Evolutionary conservation across 1,140 invertebrate species (phyloP), one percentile per base, ranked within the genome.

Genomic region (Bactericera cockerelli): DNA sequence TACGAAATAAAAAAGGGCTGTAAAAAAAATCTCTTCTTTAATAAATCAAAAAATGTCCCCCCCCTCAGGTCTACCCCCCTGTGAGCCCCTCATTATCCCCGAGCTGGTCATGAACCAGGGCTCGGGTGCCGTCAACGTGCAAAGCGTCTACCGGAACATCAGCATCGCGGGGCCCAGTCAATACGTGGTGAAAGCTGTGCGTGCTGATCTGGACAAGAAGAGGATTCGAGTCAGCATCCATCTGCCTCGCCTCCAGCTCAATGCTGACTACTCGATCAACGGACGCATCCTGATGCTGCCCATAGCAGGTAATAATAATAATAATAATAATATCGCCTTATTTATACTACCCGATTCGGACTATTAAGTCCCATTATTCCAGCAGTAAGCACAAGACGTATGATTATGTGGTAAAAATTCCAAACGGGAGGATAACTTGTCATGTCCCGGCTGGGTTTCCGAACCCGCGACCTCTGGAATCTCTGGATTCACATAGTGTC

Each of bases 271-370:
- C 64, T 68, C 62, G 1, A 76, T 83, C 61, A 65, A 75, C 28
- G 81, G 81, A 26, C 76, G 73, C 64, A 77, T 83, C 42, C 66
- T 83, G 59, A 75, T 82, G 74, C 69, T 83, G 68, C 79, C 81
- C 0, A 75, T 83, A 22, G 65, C 63, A 2, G 81, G 81, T 36
- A 70, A 75, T 55, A 36, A 36, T 36, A 36, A 16, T n/a, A n/a
- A n/a, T n/a, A n/a, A n/a, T n/a, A n/a, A n/a, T n/a, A n/a, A n/a
- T n/a, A n/a, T n/a, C n/a, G n/a, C n/a, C n/a, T n/a, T n/a, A n/a
- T n/a, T n/a, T n/a, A n/a, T n/a, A n/a, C n/a, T n/a, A n/a, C n/a
- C n/a, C n/a, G n/a, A n/a, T n/a, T n/a, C n/a, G n/a, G n/a, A n/a
- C n/a, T n/a, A n/a, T n/a, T n/a, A n/a, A n/a, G n/a, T n/a, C n/a